Percentiles rank a stretch among this genome's conserved stretches.
phyloP scores from a whole-genome alignment of 2,113 vertebrate species.

The Ceuthmochares aereus region DNA sequence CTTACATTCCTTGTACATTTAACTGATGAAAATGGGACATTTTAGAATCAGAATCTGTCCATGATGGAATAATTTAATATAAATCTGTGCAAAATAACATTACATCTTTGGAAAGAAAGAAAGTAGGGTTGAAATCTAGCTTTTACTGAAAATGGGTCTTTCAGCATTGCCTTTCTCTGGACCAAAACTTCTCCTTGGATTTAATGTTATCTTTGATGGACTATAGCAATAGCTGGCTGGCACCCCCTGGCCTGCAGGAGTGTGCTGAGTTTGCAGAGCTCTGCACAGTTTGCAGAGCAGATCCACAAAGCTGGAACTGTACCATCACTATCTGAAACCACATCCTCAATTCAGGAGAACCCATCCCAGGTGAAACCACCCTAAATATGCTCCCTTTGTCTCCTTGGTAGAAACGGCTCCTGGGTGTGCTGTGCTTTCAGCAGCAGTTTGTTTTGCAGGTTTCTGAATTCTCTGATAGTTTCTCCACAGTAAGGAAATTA shows the following conservation, averaged over 20 bases:
- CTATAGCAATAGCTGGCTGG: accelerated
- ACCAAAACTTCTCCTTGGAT: background rate
- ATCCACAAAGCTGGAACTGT: accelerated
- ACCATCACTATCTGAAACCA: background rate
- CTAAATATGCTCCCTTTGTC: background rate
- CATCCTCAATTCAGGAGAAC: background rate
- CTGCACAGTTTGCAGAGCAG: background rate
- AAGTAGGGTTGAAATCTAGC: background rate
- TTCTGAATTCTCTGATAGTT: background rate
- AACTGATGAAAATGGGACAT: background rate
- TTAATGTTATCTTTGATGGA: background rate
- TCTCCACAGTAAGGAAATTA: background rate
- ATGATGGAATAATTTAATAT: background rate
- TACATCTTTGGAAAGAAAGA: background rate
- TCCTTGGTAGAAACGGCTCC: accelerated
- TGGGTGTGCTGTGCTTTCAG: background rate
- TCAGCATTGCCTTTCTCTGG: background rate
- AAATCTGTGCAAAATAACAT: background rate
- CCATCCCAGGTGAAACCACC: background rate
- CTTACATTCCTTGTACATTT: background rate
- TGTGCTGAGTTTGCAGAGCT: too few relatives aligned
- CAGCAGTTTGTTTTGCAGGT: background rate
- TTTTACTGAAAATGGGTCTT: background rate
- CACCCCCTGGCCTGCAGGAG: background rate
- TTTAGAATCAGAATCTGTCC: background rate